Evolutionary conservation across 2,113 vertebrate species (phyloP).

Genomic region (Nannobrachium achirus): DNA sequence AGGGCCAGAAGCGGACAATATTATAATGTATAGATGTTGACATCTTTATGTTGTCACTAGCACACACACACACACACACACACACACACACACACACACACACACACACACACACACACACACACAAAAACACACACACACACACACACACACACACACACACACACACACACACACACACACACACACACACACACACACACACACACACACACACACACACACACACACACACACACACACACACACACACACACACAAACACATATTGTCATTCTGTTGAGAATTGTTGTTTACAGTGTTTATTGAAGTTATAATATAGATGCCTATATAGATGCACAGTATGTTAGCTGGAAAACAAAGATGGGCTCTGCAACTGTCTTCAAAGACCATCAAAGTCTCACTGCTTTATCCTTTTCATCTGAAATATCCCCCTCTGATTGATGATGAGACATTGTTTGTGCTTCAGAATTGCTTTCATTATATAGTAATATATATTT

Average conservation of each 20-base stretch:
- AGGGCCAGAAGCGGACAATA: too few relatives aligned
- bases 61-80: too few relatives aligned
- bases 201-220: too few relatives aligned
- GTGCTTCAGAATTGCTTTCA: slow-evolving; percentile 17
- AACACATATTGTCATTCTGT: slow-evolving; percentile 24
- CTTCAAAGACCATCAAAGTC: slow-evolving; percentile 57
- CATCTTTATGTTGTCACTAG: too few relatives aligned
- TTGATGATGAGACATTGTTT: slow-evolving; percentile 56
- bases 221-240: too few relatives aligned
- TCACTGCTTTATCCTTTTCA: slow-evolving; percentile 31
- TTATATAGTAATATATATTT: slow-evolving; percentile 38
- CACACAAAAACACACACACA: too few relatives aligned
- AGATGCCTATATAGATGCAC: not conserved
- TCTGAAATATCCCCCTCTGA: slow-evolving; percentile 22
- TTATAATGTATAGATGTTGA: too few relatives aligned
- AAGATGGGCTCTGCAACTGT: slow-evolving; percentile 26
- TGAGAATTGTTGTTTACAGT: slow-evolving; percentile 42
- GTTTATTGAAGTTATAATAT: slow-evolving; percentile 7
- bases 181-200: too few relatives aligned
- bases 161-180: too few relatives aligned
- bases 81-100: too few relatives aligned
- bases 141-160: too few relatives aligned
- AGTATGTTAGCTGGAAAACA: slow-evolving; percentile 8
- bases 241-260: not conserved
- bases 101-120: too few relatives aligned